Percentiles rank a stretch among this genome's conserved stretches.
Evolutionary conservation across 2,113 vertebrate genomes (phyloP).

Genomic region (Tachysurus vachellii): DNA sequence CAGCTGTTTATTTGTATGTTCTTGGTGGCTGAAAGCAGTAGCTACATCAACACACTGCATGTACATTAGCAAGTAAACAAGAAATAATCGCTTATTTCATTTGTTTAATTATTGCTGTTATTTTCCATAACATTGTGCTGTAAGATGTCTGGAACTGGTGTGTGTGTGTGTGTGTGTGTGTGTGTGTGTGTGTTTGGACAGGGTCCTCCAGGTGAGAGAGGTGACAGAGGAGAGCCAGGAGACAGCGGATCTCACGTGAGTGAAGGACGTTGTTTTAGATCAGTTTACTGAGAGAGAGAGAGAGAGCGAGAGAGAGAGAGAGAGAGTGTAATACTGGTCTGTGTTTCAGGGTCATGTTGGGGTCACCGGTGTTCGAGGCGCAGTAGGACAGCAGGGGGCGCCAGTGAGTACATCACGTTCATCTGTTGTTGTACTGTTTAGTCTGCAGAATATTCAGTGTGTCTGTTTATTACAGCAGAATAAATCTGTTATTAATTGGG

Average conservation of each 20-base stretch:
- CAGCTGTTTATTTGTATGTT: neutral
- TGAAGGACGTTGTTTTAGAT: neutral
- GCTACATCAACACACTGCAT: neutral
- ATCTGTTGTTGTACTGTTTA: neutral
- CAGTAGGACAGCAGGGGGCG: slow-evolving; percentile 85
- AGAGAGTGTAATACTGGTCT: slow-evolving; percentile 2
- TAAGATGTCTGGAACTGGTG: slow-evolving; percentile 22
- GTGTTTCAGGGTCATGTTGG: slow-evolving; percentile 84
- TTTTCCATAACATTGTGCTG: neutral
- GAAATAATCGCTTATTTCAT: neutral
- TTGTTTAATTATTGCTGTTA: too few relatives aligned
- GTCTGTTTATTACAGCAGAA: neutral
- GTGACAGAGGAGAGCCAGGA: slow-evolving; percentile 89
- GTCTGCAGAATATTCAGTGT: neutral
- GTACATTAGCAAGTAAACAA: neutral
- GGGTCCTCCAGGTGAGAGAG: slow-evolving; percentile 83
- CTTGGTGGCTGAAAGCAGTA: neutral
- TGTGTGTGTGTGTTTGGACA: slow-evolving; percentile 67
- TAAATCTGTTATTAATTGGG: neutral
- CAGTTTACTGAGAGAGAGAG: neutral
- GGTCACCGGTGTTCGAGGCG: slow-evolving; percentile 81
- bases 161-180: slow-evolving; percentile 37
- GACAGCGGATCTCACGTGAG: slow-evolving; percentile 90
- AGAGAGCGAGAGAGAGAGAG: neutral
- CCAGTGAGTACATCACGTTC: slow-evolving; percentile 78